These are phyloP conservation scores for Saiga tatarica DNA, from an alignment of 2,113 vertebrate genomes.

Conservation along the genomic window DNA sequence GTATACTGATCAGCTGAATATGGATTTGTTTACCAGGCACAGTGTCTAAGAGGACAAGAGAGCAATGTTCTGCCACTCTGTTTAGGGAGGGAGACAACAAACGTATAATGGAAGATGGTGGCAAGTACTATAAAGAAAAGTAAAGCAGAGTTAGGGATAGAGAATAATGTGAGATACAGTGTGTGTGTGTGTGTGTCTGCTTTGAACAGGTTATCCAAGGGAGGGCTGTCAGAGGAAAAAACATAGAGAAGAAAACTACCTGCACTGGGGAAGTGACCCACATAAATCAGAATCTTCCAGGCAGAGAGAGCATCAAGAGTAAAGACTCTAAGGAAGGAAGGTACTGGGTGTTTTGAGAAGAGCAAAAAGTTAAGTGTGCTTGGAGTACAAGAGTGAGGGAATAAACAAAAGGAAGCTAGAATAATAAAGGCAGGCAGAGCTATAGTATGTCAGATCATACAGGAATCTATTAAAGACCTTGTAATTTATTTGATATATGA, in stretches of 20 bases:
- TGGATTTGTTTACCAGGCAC: not conserved
- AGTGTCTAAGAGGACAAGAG: not conserved
- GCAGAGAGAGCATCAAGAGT: constrained; percentile 17
- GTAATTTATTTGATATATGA: not conserved
- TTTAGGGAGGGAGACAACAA: not conserved
- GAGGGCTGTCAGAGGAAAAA: not conserved
- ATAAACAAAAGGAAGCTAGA: not conserved
- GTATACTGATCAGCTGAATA: not conserved
- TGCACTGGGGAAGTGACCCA: not conserved
- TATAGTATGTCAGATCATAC: not conserved
- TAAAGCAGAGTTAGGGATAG: not conserved
- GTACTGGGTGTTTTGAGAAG: not conserved
- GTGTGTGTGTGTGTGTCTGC: not conserved
- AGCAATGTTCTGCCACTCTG: not conserved
- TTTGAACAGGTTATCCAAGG: not conserved
- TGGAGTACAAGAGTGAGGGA: not conserved
- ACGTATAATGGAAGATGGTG: not conserved
- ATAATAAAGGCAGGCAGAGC: not conserved
- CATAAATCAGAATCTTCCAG: not conserved
- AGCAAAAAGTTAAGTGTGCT: not conserved
- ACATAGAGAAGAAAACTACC: not conserved
- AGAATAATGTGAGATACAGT: not conserved
- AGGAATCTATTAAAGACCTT: not conserved
- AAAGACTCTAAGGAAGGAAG: not conserved
- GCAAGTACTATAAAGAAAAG: not conserved